Conservation (phyloP, 2,797 vertebrate genomes). For the Manis crassicaudata region DNA sequence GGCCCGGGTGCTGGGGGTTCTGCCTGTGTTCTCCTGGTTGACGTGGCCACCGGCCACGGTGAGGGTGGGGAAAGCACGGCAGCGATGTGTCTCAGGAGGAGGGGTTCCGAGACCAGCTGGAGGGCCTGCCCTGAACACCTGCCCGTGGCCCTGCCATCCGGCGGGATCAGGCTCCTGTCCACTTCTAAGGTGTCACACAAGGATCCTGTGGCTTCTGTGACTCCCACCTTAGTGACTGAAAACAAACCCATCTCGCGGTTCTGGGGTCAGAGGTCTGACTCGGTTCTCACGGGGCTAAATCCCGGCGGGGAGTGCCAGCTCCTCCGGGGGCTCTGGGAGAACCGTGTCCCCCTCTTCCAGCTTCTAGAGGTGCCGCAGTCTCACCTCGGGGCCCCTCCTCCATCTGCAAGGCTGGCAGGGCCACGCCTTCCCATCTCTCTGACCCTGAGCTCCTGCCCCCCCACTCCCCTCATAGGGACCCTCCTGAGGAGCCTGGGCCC, state of each 20-base stretch:
- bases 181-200: too few species aligned
- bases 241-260: neutral
- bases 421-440: neutral
- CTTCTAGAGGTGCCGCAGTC: neutral
- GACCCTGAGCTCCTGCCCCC: neutral
- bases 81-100: neutral
- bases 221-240: neutral
- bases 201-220: too few species aligned
- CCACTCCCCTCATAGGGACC: too few species aligned
- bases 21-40: too few species aligned
- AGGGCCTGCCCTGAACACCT: neutral
- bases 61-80: too few species aligned
- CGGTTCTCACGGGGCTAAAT: neutral
- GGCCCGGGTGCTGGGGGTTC: too few species aligned
- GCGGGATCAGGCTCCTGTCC: fast-evolving
- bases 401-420: fast-evolving
- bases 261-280: neutral
- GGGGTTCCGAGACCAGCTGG: neutral
- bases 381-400: neutral
- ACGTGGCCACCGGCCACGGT: too few species aligned
- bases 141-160: neutral
- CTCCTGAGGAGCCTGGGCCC: neutral
- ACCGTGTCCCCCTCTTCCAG: neutral
- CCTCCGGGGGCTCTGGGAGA: neutral
- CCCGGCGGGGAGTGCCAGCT: neutral